phyloP scores from a whole-genome alignment of 2,113 vertebrate species.

The Carlito syrichta region DNA sequence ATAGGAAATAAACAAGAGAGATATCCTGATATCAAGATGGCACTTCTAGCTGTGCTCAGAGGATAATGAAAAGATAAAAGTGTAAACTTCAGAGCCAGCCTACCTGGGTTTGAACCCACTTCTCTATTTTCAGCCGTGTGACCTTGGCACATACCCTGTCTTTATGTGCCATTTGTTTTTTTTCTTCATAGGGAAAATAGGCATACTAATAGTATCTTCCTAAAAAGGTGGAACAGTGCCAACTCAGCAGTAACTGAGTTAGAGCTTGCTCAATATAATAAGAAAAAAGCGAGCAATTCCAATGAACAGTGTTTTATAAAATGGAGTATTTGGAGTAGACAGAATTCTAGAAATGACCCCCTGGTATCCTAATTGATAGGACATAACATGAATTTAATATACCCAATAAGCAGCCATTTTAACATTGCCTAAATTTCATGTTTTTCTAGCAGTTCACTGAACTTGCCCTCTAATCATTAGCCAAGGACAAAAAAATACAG shows the following conservation, averaged over 20 bases:
- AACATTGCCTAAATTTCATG: no score
- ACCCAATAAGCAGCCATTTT: no score
- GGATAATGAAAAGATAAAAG: neutral
- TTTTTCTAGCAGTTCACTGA: no score
- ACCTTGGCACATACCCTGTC: neutral
- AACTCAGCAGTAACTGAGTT: neutral
- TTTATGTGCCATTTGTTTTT: neutral
- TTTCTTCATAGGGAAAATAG: conserved; percentile 25
- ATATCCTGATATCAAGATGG: neutral
- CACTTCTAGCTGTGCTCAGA: neutral
- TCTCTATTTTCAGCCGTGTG: neutral
- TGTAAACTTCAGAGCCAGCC: neutral
- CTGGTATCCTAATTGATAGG: neutral
- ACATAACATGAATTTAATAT: no score
- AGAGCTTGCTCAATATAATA: neutral
- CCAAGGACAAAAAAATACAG: no score
- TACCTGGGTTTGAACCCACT: neutral
- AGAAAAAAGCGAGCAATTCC: neutral
- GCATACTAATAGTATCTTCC: neutral
- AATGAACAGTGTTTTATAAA: neutral
- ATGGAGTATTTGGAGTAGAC: neutral
- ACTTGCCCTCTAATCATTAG: no score
- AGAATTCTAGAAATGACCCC: neutral
- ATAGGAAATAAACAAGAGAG: neutral
- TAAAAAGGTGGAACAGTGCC: neutral